phyloP scores from a whole-genome alignment of 2,888 invertebrate genomes.

The Myathropa florea region DNA sequence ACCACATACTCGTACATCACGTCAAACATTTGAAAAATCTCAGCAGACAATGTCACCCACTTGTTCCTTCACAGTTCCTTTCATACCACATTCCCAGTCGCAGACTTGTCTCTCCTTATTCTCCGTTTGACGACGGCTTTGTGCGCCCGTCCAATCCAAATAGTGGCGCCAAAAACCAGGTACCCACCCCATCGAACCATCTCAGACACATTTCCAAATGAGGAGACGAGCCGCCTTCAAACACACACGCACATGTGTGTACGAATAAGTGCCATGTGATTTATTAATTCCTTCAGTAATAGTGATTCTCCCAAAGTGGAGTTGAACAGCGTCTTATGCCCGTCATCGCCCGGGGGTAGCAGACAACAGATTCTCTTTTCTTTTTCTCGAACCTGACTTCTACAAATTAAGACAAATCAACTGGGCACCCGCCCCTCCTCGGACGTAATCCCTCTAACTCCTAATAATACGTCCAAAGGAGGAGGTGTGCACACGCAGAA shows the following conservation, averaged over 20 bases:
- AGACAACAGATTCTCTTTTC: constrained; percentile 41
- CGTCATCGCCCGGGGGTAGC: constrained; percentile 26
- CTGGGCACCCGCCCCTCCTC: constrained; percentile 8
- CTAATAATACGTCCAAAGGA: constrained; percentile 65
- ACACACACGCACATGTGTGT: constrained; percentile 5
- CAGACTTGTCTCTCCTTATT: background rate
- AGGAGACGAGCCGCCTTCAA: constrained; percentile 39
- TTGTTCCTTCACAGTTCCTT: background rate
- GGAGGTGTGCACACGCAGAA: constrained; percentile 70
- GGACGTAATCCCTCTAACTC: constrained; percentile 34
- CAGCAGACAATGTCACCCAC: background rate
- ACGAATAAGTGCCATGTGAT: constrained; percentile 53
- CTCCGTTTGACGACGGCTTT: background rate
- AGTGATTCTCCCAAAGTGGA: constrained; percentile 60
- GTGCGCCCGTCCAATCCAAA: constrained; percentile 10
- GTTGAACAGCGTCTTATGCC: constrained; percentile 22
- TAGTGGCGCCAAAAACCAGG: constrained; percentile 57
- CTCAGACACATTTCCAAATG: constrained; percentile 58
- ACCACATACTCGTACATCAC: too few relatives aligned
- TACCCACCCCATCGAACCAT: constrained; percentile 54
- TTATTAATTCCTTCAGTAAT: constrained; percentile 69
- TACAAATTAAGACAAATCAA: constrained; percentile 72
- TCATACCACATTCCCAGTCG: background rate
- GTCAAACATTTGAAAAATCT: too few relatives aligned
- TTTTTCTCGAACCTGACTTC: constrained; percentile 57